Evolutionary conservation across 2,113 vertebrate species (phyloP), one percentile per base, ranked within the genome.

Genomic region (Pelecanus crispus): DNA sequence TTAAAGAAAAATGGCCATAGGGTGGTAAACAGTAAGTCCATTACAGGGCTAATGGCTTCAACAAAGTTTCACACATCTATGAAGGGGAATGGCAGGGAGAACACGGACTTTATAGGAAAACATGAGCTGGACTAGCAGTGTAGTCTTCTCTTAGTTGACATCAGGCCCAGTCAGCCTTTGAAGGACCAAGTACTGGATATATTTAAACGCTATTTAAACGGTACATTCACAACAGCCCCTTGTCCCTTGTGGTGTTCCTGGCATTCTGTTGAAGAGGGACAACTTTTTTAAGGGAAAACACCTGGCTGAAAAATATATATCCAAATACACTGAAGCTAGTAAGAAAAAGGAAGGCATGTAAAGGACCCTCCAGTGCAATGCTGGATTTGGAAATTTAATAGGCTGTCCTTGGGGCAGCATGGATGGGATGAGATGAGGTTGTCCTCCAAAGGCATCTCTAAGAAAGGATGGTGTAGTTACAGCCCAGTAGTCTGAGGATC

Each of bases 391-490:
- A 21, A 72, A 20, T 68, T 61, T 52, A 65, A 44, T 61, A 17
- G 5, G 10, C 14, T 58, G 36, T 42, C 25, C 18, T n/a, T 73
- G 53, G 14, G 26, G 21, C 18, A 92, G 28, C 11, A 65, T 15
- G 52, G 53, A 3, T 7, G 20, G 40, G 40, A 26, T 55, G 7
- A 44, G 38, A 34, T 2, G 24, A 38, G 9, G 10, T 59, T 90
- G 29, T 77, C 40, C 44, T 85, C 40, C 66, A 88, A 86, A 80
- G 31, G 5, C 18, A 44, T n/a, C 32, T 42, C 19, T 67, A 58
- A 47, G 66, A 63, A 47, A 56, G 11, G 17, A 62, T 36, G 10
- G 10, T 0, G 0, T 8, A 47, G 14, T 6, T 66, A 16, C 55
- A 58, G 56, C 17, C 36, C 45, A 53, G 45, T 47, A 49, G 22